A percentile compares a stretch with the other conserved stretches of the same genome.
Evolutionary conservation across 1,140 invertebrate genomes (phyloP).

Genomic region (Atta colombica): DNA sequence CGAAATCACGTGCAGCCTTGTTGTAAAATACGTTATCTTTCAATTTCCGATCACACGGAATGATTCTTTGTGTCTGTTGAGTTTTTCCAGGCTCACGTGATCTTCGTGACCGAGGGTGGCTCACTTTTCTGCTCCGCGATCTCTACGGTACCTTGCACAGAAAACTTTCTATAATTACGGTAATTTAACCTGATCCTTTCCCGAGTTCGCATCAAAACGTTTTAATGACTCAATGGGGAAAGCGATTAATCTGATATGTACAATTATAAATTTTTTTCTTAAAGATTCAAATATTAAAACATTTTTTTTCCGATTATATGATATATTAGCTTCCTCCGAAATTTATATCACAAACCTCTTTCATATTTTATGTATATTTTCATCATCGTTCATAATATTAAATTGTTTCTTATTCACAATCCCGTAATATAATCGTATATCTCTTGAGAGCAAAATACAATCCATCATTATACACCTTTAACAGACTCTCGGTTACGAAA

Average conservation of each 20-base stretch:
- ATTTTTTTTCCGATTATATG: background rate
- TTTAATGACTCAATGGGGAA: slow-evolving; percentile 5
- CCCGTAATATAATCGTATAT: background rate
- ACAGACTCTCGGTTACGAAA: slow-evolving; percentile 1
- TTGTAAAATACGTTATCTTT: background rate
- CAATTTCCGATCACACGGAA: slow-evolving; percentile 37
- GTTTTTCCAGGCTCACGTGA: slow-evolving; percentile 76
- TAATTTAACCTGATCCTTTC: slow-evolving; percentile 39
- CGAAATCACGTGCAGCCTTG: slow-evolving; percentile 77
- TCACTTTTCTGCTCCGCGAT: slow-evolving; percentile 68
- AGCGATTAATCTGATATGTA: background rate
- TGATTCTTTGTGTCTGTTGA: slow-evolving; percentile 62
- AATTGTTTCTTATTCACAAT: background rate
- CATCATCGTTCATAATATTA: background rate
- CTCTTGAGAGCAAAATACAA: slow-evolving; percentile 4
- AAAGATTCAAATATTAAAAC: background rate
- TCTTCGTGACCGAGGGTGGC: slow-evolving; percentile 74
- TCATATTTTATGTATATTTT: slow-evolving; percentile 2
- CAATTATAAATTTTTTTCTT: background rate
- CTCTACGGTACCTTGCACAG: slow-evolving; percentile 61
- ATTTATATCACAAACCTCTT: background rate
- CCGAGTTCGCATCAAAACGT: background rate
- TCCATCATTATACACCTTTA: slow-evolving; percentile 13
- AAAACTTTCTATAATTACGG: slow-evolving; percentile 53
- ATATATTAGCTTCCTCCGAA: background rate